Evolutionary conservation across 2,888 invertebrate species (phyloP).

Genomic region (Theristus sp.): DNA sequence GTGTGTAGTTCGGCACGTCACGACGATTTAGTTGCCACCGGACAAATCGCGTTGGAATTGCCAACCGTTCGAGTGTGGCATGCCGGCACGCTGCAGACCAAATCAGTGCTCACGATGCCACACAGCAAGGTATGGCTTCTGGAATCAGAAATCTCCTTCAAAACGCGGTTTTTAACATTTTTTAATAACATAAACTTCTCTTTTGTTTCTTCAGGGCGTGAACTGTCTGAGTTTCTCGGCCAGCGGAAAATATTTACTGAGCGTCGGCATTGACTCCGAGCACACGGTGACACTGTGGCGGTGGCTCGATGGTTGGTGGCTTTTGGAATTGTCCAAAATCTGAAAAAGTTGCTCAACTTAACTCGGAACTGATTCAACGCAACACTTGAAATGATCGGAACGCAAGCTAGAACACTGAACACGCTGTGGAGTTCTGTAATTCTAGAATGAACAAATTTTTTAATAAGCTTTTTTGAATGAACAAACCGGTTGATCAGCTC

Average conservation of each 20-base stretch:
- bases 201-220: background rate
- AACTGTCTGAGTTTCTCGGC: background rate
- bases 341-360: too few species aligned
- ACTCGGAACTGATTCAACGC: too few species aligned
- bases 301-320: slow-evolving; percentile 30
- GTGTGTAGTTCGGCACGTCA: slow-evolving; percentile 27
- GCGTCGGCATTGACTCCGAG: slow-evolving; percentile 34
- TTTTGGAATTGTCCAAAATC: background rate
- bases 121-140: slow-evolving; percentile 4
- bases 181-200: background rate
- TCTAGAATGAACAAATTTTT: too few species aligned
- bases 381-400: too few species aligned
- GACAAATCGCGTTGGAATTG: slow-evolving; percentile 34
- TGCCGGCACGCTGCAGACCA: slow-evolving; percentile 29
- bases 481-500: too few species aligned
- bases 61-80: slow-evolving; percentile 35
- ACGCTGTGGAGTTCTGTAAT: background rate
- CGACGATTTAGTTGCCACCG: slow-evolving; percentile 33
- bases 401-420: too few species aligned
- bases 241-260: slow-evolving; percentile 33
- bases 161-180: too few species aligned
- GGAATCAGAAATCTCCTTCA: background rate
- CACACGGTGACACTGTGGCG: slow-evolving; percentile 35
- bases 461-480: too few species aligned
- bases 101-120: slow-evolving; percentile 23